A percentile compares a stretch with the other conserved stretches of the same genome.
Evolutionary conservation across 2,113 vertebrate species (phyloP).

Genomic region (Indicator indicator): DNA sequence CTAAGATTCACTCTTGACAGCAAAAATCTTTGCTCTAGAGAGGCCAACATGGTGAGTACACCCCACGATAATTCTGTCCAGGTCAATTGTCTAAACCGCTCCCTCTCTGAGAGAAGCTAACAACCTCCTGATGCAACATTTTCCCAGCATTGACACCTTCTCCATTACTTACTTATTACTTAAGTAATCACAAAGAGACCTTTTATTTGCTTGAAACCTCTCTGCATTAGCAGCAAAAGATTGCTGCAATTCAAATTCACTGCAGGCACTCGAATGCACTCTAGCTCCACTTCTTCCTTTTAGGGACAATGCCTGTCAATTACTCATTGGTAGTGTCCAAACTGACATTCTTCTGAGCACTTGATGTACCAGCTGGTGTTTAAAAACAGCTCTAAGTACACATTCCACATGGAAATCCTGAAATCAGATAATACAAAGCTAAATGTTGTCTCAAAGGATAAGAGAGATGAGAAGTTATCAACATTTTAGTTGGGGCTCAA

Average conservation of each 20-base stretch:
- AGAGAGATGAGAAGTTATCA: background rate
- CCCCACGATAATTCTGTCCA: background rate
- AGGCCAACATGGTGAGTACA: accelerated
- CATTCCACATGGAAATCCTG: background rate
- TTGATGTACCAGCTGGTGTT: background rate
- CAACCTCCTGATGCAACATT: background rate
- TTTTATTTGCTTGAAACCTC: background rate
- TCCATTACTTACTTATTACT: background rate
- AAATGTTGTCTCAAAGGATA: background rate
- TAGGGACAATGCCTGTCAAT: background rate
- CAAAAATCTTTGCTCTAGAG: background rate
- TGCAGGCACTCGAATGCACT: background rate
- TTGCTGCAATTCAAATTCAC: background rate
- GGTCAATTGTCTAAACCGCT: background rate
- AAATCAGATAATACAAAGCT: background rate
- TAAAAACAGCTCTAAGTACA: background rate
- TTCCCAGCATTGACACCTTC: background rate
- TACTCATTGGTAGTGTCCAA: background rate
- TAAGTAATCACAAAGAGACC: background rate
- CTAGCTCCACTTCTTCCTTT: background rate
- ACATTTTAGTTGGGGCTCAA: background rate
- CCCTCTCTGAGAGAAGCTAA: background rate
- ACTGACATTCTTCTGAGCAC: background rate
- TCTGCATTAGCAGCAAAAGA: background rate
- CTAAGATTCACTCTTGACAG: background rate